These are phyloP conservation scores for Drosophila meridionalis DNA, from an alignment of 2,888 invertebrate species.

Conservation along the genomic window DNA sequence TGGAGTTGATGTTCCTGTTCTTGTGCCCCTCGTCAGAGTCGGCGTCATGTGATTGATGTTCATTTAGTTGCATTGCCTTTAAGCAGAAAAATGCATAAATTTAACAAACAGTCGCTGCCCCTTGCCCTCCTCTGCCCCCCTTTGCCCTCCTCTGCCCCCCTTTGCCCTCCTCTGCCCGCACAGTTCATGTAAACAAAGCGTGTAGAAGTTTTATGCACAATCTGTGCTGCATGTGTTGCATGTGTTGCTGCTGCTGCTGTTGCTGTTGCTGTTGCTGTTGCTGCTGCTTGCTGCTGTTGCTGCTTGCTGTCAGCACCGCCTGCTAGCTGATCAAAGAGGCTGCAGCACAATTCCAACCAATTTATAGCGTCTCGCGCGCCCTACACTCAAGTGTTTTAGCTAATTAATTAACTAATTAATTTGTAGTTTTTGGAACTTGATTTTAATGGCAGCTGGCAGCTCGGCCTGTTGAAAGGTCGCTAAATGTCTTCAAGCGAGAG, in stretches of 20 bases:
- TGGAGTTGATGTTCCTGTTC: constrained; percentile 20
- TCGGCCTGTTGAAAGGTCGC: constrained; percentile 59
- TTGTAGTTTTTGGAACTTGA: constrained; percentile 78
- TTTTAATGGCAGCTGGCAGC: constrained; percentile 66
- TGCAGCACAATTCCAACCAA: constrained; percentile 48
- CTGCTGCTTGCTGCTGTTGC: constrained; percentile 5
- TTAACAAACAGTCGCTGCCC: constrained; percentile 70
- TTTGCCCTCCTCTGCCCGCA: not conserved
- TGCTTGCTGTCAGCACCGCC: constrained; percentile 65
- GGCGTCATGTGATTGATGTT: constrained; percentile 81
- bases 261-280: constrained; percentile 40
- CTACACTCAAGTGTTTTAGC: constrained; percentile 74
- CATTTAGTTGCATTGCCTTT: constrained; percentile 82
- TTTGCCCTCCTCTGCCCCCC: not conserved
- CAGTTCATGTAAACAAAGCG: constrained; percentile 67
- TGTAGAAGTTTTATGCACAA: constrained; percentile 69
- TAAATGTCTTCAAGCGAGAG: constrained; percentile 23
- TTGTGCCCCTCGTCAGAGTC: constrained; percentile 50
- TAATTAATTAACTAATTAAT: constrained; percentile 82
- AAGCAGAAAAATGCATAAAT: constrained; percentile 82
- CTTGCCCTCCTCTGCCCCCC: not conserved
- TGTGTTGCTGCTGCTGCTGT: constrained; percentile 73
- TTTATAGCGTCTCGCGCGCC: constrained; percentile 55
- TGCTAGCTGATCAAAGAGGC: constrained; percentile 74
- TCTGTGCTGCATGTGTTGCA: constrained; percentile 62